Evolutionary conservation across 2,797 vertebrate genomes (phyloP), one percentile per base, ranked within the genome.

Genomic region (Tragelaphus eurycerus): DNA sequence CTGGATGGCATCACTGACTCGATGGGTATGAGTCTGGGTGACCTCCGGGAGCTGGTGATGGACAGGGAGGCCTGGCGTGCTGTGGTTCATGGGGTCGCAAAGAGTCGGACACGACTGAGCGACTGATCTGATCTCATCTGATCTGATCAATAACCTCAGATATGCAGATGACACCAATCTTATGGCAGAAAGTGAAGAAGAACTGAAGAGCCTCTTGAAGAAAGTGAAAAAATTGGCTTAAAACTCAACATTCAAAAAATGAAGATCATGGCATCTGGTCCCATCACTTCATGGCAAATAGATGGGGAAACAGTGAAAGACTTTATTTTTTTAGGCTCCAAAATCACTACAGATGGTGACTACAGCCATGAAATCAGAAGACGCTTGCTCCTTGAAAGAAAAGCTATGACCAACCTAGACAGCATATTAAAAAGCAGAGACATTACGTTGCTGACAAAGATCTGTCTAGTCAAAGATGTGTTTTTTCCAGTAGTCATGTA

Each of bases 361-460:
- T 17, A 4, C 31, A 17, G 15, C 31, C 62, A n/a, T 64, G 31
- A n/a, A 64, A 10, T 64, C 31, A 64, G 1, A 64, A n/a, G 62
- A 64, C 1, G 0, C 7, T 64, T 64, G 15, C 62, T 0, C 62
- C 62, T 64, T 64, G 62, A 31, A 7, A n/a, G 0, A 64, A 64
- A 64, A n/a, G 31, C 2, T 64, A 17, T n/a, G 31, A 64, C 15
- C 62, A n/a, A 34, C 31, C 7, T 64, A 64, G 62, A 64, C 62
- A 64, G 16, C 31, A 64, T n/a, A 64, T 64, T 64, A n/a, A 19
- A 64, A 64, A 64, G 8, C 16, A 64, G 62, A n/a, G 16, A n/a
- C 16, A n/a, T n/a, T 19, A n/a, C 62, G 19, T 64, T 10, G 31
- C 1, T 4, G 0, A 34, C 31, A 64, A 64, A n/a, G 7, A 7